Evolutionary conservation across 2,888 invertebrate genomes (phyloP), one percentile per base, ranked within the genome.

Genomic region (Muscina levida): DNA sequence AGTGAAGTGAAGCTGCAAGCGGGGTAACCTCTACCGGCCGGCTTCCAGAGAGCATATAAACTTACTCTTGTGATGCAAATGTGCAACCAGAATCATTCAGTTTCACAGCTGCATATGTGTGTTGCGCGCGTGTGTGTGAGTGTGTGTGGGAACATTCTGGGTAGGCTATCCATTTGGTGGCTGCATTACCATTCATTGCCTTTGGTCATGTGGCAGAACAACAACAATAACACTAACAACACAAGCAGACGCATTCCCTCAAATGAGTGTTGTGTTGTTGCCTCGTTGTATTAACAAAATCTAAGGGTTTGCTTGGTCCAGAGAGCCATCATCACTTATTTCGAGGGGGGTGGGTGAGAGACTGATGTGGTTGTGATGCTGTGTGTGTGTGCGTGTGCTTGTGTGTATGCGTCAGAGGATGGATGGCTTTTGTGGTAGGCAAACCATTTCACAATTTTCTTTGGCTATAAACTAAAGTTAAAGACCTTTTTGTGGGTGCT

Each of bases 401-500:
- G 39, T 65, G 46, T 13, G 59, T 59, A 26, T 46, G 26, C 6
- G 24, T 24, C 11, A 26, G n/a, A 44, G 72, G 51, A 22, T 70
- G 48, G 65, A 46, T 46, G 56, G 37, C 31, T 59, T 57, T 68
- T 70, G 67, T 71, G 72, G 81, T 75, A 81, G 81, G 77, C 77
- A 81, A 81, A 81, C 81, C 81, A 81, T 77, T 81, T 77, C 77
- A 80, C 76, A 51, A 66, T 57, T 70, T 76, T 81, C 81, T 81
- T 81, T 77, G 56, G 56, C 48, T 65, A 39, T 72, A 72, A 81
- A 81, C 81, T 77, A 73, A 81, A 81, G 81, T 81, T 74, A 68
- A 81, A 81, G 81, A 81, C 77, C 74, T 81, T 81, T 74, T 72
- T 68, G 81, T 81, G 81, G 81, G 81, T 77, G 81, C 81, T 81